Percentiles rank a stretch among this genome's conserved stretches.
Evolutionary conservation across 2,113 vertebrate species (phyloP).

Genomic region (Notarius lentiginosus): DNA sequence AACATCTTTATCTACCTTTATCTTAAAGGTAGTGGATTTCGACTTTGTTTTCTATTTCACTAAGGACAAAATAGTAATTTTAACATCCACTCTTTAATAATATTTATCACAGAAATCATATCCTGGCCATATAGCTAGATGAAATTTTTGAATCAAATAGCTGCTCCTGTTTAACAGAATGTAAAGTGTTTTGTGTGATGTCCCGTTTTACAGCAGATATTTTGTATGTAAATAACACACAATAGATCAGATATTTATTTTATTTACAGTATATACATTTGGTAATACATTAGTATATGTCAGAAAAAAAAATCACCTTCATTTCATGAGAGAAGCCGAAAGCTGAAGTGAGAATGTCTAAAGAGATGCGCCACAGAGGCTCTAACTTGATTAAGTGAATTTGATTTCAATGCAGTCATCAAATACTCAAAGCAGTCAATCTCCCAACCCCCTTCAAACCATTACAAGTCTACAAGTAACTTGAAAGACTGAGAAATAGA

Average conservation of each 20-base stretch:
- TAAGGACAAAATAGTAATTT: not conserved
- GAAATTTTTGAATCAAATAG: not conserved
- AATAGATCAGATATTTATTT: not conserved
- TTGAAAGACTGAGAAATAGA: not conserved
- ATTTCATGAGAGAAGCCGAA: not conserved
- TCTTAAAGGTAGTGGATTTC: not conserved
- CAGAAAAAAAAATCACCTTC: not conserved
- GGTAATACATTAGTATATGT: not conserved
- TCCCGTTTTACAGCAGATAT: not conserved
- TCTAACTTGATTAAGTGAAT: constrained; percentile 14
- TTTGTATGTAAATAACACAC: not conserved
- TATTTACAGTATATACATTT: not conserved
- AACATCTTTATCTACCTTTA: not conserved
- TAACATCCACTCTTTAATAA: not conserved
- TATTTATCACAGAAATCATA: not conserved
- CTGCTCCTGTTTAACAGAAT: not conserved
- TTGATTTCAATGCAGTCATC: constrained; percentile 9
- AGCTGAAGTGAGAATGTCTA: not conserved
- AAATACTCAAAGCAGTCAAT: constrained; percentile 18
- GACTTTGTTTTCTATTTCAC: not conserved
- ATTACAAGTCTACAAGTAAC: not conserved
- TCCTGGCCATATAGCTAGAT: not conserved
- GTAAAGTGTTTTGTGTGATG: not conserved
- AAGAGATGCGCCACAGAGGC: not conserved
- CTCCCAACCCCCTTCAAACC: not conserved